These are phyloP conservation scores for Ramphastos sulfuratus DNA, from an alignment of 2,113 vertebrate genomes.

Conservation along the genomic window DNA sequence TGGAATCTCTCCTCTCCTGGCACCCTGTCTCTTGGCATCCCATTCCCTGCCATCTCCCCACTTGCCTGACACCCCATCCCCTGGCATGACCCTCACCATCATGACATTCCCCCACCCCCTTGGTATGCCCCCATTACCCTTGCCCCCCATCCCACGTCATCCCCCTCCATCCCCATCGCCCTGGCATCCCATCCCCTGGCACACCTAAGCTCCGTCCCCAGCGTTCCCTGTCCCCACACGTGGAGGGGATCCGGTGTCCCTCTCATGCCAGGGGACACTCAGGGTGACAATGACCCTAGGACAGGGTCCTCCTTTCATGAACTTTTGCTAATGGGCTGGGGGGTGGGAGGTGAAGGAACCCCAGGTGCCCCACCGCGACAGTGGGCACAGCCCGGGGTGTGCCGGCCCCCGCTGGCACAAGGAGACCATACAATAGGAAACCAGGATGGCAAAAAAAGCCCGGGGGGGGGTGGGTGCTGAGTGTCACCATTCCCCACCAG, in stretches of 20 bases:
- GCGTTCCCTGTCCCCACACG: neutral
- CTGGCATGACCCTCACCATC: neutral
- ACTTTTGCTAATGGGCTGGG: neutral
- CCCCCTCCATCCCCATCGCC: neutral
- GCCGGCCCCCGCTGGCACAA: neutral
- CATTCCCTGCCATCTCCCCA: neutral
- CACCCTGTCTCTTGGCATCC: neutral
- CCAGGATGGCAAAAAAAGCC: accelerated
- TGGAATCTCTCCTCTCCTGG: neutral
- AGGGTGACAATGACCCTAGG: neutral
- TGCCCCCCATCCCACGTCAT: neutral
- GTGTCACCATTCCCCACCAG: neutral
- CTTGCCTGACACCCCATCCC: neutral
- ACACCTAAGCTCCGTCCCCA: too few relatives aligned
- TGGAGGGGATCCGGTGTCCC: neutral
- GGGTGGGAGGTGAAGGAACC: too few relatives aligned
- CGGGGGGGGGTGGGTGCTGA: neutral
- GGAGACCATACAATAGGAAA: neutral
- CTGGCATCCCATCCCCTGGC: neutral
- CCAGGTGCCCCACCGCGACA: neutral
- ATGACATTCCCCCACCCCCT: neutral
- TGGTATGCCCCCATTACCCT: neutral
- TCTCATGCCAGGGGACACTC: neutral
- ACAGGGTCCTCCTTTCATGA: neutral
- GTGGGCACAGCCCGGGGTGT: neutral